Percentiles rank a stretch among this genome's conserved stretches.
Evolutionary conservation across 1,140 invertebrate genomes (phyloP).

Genomic region (Drosophila leontia): DNA sequence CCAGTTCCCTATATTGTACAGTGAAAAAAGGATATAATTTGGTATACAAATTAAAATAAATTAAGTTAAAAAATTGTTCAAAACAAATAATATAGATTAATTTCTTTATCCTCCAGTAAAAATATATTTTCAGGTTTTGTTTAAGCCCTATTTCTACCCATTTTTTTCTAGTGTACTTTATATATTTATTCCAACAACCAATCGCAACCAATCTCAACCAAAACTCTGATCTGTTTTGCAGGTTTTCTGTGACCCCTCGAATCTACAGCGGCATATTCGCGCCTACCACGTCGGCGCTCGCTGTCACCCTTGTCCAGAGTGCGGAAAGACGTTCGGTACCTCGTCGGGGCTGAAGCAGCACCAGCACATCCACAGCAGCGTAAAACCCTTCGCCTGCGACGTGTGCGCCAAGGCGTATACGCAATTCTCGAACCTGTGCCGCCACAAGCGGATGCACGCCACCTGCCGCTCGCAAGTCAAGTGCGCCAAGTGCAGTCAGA

Average conservation of each 20-base stretch:
- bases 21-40: background rate
- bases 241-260: conserved; percentile 97
- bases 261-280: conserved; percentile 97
- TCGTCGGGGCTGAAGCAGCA: conserved; percentile 99
- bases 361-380: conserved; percentile 99
- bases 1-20: conserved; percentile 24
- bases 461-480: conserved; percentile 95
- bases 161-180: conserved; percentile 2
- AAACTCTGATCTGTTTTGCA: conserved; percentile 85
- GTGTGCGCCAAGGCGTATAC: conserved; percentile 98
- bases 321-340: conserved; percentile 99
- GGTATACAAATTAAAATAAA: no score
- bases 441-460: conserved; percentile 99
- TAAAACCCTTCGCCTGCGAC: conserved; percentile 99
- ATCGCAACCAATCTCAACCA: conserved; percentile 28
- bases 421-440: conserved; percentile 99
- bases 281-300: conserved; percentile 96
- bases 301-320: conserved; percentile 98
- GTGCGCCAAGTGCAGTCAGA: conserved; percentile 96
- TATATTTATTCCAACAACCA: background rate
- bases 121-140: background rate
- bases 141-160: background rate
- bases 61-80: background rate
- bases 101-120: background rate
- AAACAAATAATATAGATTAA: background rate